Conservation (phyloP, 2,113 vertebrate genomes). For the Rissa tridactyla region DNA sequence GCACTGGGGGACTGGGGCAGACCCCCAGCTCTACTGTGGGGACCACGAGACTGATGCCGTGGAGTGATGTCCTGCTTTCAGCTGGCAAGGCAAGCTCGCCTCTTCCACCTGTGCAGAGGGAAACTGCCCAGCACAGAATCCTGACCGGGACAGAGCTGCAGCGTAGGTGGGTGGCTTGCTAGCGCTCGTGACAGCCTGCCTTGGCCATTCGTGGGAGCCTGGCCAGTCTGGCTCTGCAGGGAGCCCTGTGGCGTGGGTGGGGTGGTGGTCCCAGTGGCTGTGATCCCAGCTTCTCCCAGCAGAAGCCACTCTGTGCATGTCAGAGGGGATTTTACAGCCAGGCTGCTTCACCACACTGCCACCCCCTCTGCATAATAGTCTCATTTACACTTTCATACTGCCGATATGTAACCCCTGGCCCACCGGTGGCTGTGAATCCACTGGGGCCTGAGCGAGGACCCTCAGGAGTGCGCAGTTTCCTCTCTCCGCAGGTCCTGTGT, state of each 20-base stretch:
- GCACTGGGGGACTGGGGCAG: neutral
- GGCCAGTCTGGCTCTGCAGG: fast-evolving
- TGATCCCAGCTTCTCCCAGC: constrained; percentile 13
- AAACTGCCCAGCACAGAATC: neutral
- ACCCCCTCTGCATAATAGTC: neutral
- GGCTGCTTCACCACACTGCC: neutral
- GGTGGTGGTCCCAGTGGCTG: neutral
- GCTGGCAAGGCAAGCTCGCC: neutral
- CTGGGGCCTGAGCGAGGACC: neutral
- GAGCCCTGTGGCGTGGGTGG: neutral
- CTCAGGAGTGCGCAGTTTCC: neutral
- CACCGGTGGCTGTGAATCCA: neutral
- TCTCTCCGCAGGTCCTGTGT: fast-evolving
- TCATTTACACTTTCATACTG: neutral
- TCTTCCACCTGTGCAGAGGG: neutral
- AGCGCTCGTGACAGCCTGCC: neutral
- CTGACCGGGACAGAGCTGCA: neutral
- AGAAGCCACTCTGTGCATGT: constrained; percentile 1
- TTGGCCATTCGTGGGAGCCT: neutral
- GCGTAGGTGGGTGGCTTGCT: neutral
- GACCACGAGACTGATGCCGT: fast-evolving
- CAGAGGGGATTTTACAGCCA: neutral
- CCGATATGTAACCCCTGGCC: neutral
- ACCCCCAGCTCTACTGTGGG: neutral
- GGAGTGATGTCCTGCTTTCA: neutral